Evolutionary conservation across 1,140 invertebrate species (phyloP).

Genomic region (Anastrepha obliqua): DNA sequence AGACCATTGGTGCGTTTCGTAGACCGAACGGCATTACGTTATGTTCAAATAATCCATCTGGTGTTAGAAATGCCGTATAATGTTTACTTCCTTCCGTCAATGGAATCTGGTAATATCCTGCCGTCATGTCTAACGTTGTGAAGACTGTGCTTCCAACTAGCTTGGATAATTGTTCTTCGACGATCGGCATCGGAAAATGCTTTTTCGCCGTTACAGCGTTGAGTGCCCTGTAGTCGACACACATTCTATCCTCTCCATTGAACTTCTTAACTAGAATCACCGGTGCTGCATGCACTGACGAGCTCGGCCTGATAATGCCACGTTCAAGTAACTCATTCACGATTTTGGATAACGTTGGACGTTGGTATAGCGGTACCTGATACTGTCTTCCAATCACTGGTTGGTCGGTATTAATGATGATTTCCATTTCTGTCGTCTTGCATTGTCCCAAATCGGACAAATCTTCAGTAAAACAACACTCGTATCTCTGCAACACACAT

Average conservation of each 20-base stretch:
- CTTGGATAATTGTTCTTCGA: constrained; percentile 18
- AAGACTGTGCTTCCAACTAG: constrained; percentile 41
- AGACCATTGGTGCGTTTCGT: constrained; percentile 71
- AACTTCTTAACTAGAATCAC: constrained; percentile 76
- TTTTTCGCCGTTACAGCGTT: constrained; percentile 37
- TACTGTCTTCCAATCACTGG: neutral
- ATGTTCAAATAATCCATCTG: constrained; percentile 62
- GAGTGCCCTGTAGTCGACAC: constrained; percentile 62
- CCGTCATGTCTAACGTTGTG: constrained; percentile 8
- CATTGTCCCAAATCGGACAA: constrained; percentile 21
- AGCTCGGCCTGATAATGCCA: constrained; percentile 63
- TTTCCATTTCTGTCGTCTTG: constrained; percentile 26
- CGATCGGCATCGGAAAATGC: constrained; percentile 45
- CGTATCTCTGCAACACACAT: neutral
- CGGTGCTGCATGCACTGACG: constrained; percentile 74
- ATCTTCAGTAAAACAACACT: constrained; percentile 30
- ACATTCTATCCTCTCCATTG: constrained; percentile 60
- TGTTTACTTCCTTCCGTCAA: constrained; percentile 44
- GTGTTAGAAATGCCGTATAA: constrained; percentile 20
- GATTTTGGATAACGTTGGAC: constrained; percentile 56
- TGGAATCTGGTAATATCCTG: constrained; percentile 50
- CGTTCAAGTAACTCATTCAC: constrained; percentile 65
- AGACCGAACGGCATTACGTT: constrained; percentile 75
- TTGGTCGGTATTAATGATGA: constrained; percentile 49
- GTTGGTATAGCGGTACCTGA: constrained; percentile 45